Evolutionary conservation across 2,888 invertebrate genomes (phyloP).

Genomic region (Agrotis segetum): DNA sequence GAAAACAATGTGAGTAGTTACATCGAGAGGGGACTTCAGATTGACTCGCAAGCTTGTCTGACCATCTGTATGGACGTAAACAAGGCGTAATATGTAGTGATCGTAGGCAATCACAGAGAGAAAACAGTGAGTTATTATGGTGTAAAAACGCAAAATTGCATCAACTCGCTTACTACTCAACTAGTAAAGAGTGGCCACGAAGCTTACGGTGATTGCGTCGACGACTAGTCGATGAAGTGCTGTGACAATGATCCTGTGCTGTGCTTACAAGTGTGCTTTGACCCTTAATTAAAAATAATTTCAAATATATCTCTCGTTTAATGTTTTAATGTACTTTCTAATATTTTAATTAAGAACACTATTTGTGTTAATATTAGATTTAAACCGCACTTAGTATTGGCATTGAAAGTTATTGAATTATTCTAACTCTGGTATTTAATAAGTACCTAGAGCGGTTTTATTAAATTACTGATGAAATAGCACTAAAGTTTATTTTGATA

Average conservation of each 20-base stretch:
- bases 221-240: not conserved
- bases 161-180: too few relatives aligned
- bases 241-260: not conserved
- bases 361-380: conserved; percentile 8
- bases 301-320: conserved; percentile 17
- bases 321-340: conserved; percentile 21
- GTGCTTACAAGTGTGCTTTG: not conserved
- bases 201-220: too few relatives aligned
- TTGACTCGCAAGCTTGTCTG: too few relatives aligned
- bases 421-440: not conserved
- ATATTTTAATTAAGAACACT: conserved; percentile 26
- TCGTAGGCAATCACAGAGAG: too few relatives aligned
- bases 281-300: conserved; percentile 5
- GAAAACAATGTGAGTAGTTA: too few relatives aligned
- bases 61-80: too few relatives aligned
- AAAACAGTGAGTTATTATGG: too few relatives aligned
- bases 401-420: not conserved
- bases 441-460: not conserved
- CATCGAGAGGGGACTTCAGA: too few relatives aligned
- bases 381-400: not conserved
- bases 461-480: not conserved
- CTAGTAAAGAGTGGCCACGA: too few relatives aligned
- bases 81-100: too few relatives aligned
- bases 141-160: too few relatives aligned
- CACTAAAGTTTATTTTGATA: too few relatives aligned